Evolutionary conservation across 2,113 vertebrate genomes (phyloP), one percentile per base, ranked within the genome.

Genomic region (Anoura caudifer): DNA sequence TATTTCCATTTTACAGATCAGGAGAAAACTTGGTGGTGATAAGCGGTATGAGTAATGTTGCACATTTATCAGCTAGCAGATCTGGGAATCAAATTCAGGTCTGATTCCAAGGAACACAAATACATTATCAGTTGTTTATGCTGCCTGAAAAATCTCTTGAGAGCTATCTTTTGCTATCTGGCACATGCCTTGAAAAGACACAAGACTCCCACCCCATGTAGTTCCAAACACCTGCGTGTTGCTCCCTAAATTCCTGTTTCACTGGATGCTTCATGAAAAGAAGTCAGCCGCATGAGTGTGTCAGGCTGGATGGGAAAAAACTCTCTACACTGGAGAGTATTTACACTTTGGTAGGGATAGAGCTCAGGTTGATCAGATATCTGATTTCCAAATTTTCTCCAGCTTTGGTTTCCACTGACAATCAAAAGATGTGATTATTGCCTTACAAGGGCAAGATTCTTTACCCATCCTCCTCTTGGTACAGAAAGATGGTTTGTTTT

Each of bases 181-280:
- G 75, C 69, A 80, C 65, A 41, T 14, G 72, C 0, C 0, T 69
- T 70, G 47, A 28, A 79, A 9, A 73, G 28, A 77, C 7, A n/a
- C 70, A 69, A 86, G 70, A 15, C 86, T 89, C 43, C 70, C 43
- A 79, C 59, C 33, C 20, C 20, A 75, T 31, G 70, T 65, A 36
- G 22, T 72, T 45, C 47, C 76, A 95, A 82, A 90, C 47, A 92
- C 19, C 81, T 97, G 84, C 43, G 61, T 76, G 15, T 61, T 87
- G n/a, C 36, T 52, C 91, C 56, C 20, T 7, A 83, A 92, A 45
- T 76, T 22, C n/a, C 15, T 4, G 1, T 50, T 70, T 73, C 70
- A 47, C 70, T 41, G 91, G 54, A 31, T 95, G 54, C 79, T 81
- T 94, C 56, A 5, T 26, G n/a, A 96, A 96, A 54, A n/a, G n/a